phyloP scores from a whole-genome alignment of 37 sponge, comb jelly and placozoan genomes.

The Corticium candelabrum region DNA sequence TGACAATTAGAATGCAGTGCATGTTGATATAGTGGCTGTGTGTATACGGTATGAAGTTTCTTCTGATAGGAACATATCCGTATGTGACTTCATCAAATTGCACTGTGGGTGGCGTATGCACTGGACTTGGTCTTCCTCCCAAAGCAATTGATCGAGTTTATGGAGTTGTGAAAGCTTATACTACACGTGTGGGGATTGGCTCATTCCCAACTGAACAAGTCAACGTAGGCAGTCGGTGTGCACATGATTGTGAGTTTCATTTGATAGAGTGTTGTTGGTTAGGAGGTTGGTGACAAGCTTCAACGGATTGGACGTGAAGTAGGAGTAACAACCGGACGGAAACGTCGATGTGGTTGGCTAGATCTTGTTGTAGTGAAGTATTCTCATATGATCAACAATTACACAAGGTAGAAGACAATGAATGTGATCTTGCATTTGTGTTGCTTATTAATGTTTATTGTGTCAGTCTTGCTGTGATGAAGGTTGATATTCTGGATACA shows the following conservation, averaged over 20 bases:
- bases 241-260: constrained; percentile 8
- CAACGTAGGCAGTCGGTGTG: constrained; percentile 34
- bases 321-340: constrained; percentile 95
- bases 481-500: constrained; percentile 87
- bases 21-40: too few relatives aligned
- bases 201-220: constrained; percentile 85
- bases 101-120: constrained; percentile 80
- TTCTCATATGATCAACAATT: constrained; percentile 81
- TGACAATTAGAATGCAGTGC: too few relatives aligned
- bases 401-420: constrained; percentile 47
- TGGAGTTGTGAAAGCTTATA: constrained; percentile 96
- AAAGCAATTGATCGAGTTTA: constrained; percentile 32
- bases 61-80: constrained; percentile 79
- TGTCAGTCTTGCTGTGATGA: constrained; percentile 76
- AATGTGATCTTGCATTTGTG: neutral
- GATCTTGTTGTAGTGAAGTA: constrained; percentile 82
- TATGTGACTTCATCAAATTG: constrained; percentile 96
- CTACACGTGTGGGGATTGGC: constrained; percentile 90
- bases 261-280: neutral
- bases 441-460: neutral
- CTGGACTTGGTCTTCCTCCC: constrained; percentile 94
- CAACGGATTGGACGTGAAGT: constrained; percentile 74
- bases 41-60: constrained; percentile 12
- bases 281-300: constrained; percentile 74
- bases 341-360: constrained; percentile 95